Conservation (phyloP, 2,797 vertebrate genomes). For the Antrozous pallidus region DNA sequence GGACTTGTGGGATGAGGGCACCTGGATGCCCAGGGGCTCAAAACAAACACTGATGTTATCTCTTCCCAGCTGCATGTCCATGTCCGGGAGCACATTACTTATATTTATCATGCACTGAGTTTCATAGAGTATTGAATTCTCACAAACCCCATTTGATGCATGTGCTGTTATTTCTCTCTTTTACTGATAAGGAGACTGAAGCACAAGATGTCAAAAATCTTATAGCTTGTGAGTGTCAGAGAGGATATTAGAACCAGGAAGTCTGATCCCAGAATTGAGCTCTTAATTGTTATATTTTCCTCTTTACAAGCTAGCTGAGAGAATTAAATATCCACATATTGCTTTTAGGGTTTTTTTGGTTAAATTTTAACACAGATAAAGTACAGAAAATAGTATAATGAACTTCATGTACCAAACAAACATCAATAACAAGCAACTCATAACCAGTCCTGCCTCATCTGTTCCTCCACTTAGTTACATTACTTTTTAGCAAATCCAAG, state of each 20-base stretch:
- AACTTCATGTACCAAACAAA: background rate
- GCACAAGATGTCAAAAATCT: background rate
- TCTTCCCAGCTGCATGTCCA: background rate
- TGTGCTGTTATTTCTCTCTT: background rate
- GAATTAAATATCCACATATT: background rate
- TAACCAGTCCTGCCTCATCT: background rate
- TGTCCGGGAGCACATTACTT: background rate
- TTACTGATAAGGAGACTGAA: background rate
- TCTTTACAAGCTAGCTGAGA: background rate
- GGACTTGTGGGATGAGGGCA: background rate
- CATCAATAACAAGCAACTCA: background rate
- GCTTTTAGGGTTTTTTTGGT: background rate
- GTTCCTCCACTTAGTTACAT: background rate
- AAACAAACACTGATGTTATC: background rate
- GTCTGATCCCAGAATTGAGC: background rate
- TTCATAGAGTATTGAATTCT: background rate
- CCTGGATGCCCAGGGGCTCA: background rate
- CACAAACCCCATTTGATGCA: background rate
- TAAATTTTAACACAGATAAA: background rate
- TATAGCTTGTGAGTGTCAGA: background rate
- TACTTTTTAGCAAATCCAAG: conserved; percentile 7
- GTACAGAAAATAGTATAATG: background rate
- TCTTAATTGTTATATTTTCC: background rate
- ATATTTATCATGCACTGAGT: background rate
- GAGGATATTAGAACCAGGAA: background rate